phyloP scores from a whole-genome alignment of 2,888 invertebrate species.

The Oscheius sp. region DNA sequence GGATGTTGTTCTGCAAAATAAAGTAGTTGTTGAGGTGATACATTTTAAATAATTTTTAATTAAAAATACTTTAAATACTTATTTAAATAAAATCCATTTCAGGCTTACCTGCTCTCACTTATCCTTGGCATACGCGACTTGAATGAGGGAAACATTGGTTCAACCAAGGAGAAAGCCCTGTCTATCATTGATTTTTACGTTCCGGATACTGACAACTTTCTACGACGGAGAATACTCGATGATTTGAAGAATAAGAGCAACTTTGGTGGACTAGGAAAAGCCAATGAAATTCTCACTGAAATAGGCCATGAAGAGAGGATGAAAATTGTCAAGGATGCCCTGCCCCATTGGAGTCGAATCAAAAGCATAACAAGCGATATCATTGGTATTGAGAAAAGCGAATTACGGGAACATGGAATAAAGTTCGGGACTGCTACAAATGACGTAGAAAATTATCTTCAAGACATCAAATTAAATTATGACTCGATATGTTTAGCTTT shows the following conservation, averaged over 20 bases:
- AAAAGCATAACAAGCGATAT: conserved; percentile 45
- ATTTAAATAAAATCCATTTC: conserved; percentile 44
- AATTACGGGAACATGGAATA: conserved; percentile 43
- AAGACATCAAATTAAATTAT: conserved; percentile 49
- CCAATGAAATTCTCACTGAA: conserved; percentile 7
- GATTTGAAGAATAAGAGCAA: conserved; percentile 43
- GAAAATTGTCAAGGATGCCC: conserved; percentile 37
- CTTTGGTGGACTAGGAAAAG: conserved; percentile 41
- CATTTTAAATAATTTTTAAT: conserved; percentile 37
- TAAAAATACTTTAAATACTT: conserved; percentile 35
- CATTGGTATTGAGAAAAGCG: conserved; percentile 42
- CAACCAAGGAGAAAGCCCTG: conserved; percentile 43
- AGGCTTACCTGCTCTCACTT: conserved; percentile 46
- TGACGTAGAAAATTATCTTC: conserved; percentile 46
- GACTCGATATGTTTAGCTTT: conserved; percentile 45
- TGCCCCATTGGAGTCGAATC: conserved; percentile 45
- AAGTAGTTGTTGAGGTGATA: conserved; percentile 43
- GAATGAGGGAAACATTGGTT: conserved; percentile 44
- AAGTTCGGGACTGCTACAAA: conserved; percentile 29
- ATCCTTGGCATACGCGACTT: conserved; percentile 49
- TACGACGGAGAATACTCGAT: conserved; percentile 42
- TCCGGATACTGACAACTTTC: conserved; percentile 42
- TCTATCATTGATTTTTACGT: conserved; percentile 51
- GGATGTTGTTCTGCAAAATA: conserved; percentile 35
- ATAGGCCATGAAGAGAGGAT: conserved; percentile 33